Base-by-base conservation (phyloP, 2,888 invertebrate genomes). In the Stenurella melanura region DNA sequence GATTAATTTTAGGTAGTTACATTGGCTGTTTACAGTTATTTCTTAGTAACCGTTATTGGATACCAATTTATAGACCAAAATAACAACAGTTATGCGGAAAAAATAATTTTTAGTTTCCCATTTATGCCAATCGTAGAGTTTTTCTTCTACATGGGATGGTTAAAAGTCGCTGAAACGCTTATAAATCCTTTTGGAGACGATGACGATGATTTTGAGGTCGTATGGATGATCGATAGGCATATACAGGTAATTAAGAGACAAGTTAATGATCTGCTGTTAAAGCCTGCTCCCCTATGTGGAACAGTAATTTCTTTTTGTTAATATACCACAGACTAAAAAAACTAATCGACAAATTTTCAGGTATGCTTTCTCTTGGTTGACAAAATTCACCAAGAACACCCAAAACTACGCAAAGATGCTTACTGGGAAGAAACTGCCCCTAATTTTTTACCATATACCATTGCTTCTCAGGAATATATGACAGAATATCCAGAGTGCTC, bases 161-260 rank as follows among this genome's bases (percentile, higher is more conserved):
- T 97, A 54, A 97, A 97, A 91, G 97, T 97, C 85, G 97, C 97
- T 21, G 97, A 97, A 90, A 94, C 96, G 0, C 90, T 97, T 73
- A 96, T 97, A 80, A 98, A 98, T 90, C 97, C 97, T 0, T 97
- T 97, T 85, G 97, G 97, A 0, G 96, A 96, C 87, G 96, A 97
- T 84, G 97, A 97, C 86, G 97, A 97, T 86, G 97, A 97, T 85
- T 97, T 97, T 86, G 96, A 97, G 92, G 95, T 95, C 10, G 97
- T 97, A 88, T 97, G 97, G 97, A 93, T 97, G 90, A 95, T 98
- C 71, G 97, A 98, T 89, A 93, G 97, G 84, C 96, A 96, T 90
- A 90, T 96, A 77, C 95, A 96, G 92, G 95, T 95, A 87, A 87
- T 21, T 10, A 57, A 9, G 19, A n/a, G n/a, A n/a, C n/a, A n/a